These are phyloP conservation scores for Rutilus rutilus DNA, from an alignment of 2,113 vertebrate genomes.

Conservation along the genomic window DNA sequence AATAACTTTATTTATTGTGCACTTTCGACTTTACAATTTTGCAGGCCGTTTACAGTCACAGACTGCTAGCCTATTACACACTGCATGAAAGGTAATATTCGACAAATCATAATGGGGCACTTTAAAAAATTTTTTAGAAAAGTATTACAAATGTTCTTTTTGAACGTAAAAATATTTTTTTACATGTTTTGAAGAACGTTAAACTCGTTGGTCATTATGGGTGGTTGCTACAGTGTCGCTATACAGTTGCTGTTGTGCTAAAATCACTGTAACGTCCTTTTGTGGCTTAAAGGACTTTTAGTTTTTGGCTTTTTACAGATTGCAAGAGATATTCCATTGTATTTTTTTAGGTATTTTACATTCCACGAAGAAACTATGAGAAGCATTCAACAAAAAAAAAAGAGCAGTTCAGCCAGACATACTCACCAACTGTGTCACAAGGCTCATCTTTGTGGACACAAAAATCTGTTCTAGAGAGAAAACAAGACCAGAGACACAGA, in stretches of 20 bases:
- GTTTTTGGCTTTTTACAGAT: constrained; percentile 1
- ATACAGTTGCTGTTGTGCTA: not conserved
- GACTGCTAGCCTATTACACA: no score
- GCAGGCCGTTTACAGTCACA: no score
- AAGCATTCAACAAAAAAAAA: not conserved
- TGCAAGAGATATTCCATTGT: not conserved
- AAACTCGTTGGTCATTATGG: not conserved
- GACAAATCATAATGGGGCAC: no score
- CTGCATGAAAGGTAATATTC: no score
- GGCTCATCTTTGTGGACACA: constrained; percentile 98
- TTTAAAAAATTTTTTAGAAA: no score
- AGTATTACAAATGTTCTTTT: no score
- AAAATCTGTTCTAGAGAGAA: constrained; percentile 89
- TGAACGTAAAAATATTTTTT: no score
- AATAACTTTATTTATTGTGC: no score
- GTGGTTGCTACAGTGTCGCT: not conserved
- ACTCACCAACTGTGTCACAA: constrained; percentile 98
- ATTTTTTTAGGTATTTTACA: constrained; percentile 9
- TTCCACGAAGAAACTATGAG: not conserved
- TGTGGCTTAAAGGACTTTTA: not conserved
- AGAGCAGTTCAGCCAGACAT: not conserved
- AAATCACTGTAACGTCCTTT: not conserved
- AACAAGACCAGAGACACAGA: constrained; percentile 3
- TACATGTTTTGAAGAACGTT: not conserved
- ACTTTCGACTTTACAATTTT: no score